A percentile compares a stretch with the other conserved stretches of the same genome.
These are phyloP conservation scores for Enhydra lutris DNA, from an alignment of 2,113 vertebrate species.

Conservation along the genomic window DNA sequence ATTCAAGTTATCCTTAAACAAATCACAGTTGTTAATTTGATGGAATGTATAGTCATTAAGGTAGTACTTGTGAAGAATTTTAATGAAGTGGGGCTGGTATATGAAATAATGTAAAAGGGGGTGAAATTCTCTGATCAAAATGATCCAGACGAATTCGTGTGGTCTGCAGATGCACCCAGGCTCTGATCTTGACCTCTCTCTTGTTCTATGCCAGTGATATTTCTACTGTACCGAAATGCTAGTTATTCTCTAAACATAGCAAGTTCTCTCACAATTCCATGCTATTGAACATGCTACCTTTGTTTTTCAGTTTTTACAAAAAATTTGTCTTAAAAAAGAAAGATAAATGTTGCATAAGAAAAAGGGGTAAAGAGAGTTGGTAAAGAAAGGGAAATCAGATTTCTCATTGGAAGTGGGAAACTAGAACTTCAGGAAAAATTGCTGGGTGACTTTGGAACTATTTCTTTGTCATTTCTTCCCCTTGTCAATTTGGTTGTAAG, in stretches of 20 bases:
- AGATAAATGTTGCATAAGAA: neutral
- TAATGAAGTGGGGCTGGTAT: neutral
- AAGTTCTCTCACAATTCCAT: neutral
- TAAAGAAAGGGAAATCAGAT: neutral
- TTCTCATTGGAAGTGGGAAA: neutral
- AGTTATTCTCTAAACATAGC: neutral
- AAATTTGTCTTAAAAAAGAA: neutral
- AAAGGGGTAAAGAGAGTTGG: neutral
- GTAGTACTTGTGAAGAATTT: neutral
- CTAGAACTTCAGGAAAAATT: neutral
- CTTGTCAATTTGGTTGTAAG: neutral
- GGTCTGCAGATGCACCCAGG: neutral
- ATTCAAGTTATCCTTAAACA: slow-evolving; percentile 13
- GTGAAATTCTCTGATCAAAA: neutral
- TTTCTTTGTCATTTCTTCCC: neutral
- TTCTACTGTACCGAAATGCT: neutral
- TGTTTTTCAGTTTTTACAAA: neutral
- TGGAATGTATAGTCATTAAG: neutral
- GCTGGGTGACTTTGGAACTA: neutral
- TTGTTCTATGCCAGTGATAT: neutral
- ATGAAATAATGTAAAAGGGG: neutral
- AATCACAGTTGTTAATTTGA: neutral
- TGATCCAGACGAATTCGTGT: neutral
- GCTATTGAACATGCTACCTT: neutral
- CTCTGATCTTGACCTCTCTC: neutral